Percentiles rank a stretch among this genome's conserved stretches.
These are phyloP conservation scores for Sphecodes monilicornis DNA, from an alignment of 2,888 invertebrate species.

Conservation along the genomic window DNA sequence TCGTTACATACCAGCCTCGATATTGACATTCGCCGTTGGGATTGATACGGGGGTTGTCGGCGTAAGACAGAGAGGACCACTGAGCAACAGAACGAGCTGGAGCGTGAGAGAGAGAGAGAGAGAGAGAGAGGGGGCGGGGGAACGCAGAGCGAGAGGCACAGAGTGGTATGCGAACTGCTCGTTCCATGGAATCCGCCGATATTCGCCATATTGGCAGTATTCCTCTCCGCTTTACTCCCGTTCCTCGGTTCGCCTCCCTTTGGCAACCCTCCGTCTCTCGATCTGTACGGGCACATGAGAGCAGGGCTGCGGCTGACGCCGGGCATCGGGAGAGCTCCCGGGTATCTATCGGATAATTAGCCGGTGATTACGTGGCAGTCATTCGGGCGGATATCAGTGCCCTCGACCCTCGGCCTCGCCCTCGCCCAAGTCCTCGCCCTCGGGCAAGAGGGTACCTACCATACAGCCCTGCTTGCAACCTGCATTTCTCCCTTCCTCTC, in stretches of 20 bases:
- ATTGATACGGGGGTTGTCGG: slow-evolving; percentile 52
- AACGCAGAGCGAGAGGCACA: slow-evolving; percentile 6
- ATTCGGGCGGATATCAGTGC: slow-evolving; percentile 82
- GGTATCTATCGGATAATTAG: slow-evolving; percentile 84
- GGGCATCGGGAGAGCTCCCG: slow-evolving; percentile 74
- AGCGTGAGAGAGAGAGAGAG: slow-evolving; percentile 25
- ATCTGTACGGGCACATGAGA: slow-evolving; percentile 54
- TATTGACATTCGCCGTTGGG: slow-evolving; percentile 72
- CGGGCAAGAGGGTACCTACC: slow-evolving; percentile 66
- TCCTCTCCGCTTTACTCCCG: slow-evolving; percentile 66
- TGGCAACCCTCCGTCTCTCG: slow-evolving; percentile 55
- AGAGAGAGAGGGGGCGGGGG: slow-evolving; percentile 9
- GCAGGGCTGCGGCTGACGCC: slow-evolving; percentile 74
- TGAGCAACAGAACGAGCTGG: slow-evolving; percentile 3
- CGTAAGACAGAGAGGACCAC: slow-evolving; percentile 25
- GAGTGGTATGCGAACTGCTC: slow-evolving; percentile 37
- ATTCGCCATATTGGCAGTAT: slow-evolving; percentile 74
- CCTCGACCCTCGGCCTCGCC: slow-evolving; percentile 76
- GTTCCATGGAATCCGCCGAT: slow-evolving; percentile 62
- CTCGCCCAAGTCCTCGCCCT: slow-evolving; percentile 62
- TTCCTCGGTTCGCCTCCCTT: slow-evolving; percentile 67
- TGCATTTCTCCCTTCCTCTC: slow-evolving; percentile 55
- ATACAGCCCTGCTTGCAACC: slow-evolving; percentile 54
- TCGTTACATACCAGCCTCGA: slow-evolving; percentile 45
- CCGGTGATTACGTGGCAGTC: slow-evolving; percentile 83